phyloP scores from a whole-genome alignment of 2,797 vertebrate species.

The Anabas testudineus region DNA sequence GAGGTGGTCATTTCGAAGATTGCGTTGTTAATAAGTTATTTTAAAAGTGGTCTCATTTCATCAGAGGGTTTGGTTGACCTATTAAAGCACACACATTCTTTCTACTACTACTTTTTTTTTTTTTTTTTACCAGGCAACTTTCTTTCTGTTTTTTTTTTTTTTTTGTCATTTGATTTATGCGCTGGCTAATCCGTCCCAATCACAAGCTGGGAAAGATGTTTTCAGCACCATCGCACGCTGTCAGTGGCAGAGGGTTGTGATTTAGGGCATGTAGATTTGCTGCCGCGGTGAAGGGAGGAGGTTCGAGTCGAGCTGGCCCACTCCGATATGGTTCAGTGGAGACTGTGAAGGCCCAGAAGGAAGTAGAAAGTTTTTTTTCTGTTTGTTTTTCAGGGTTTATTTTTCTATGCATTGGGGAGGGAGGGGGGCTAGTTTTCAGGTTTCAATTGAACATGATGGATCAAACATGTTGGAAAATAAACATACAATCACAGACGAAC shows the following conservation, averaged over 20 bases:
- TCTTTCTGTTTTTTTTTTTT: conserved; percentile 12
- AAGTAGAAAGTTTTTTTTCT: conserved; percentile 59
- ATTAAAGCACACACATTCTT: background rate
- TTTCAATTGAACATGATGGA: conserved; percentile 64
- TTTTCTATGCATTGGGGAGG: conserved; percentile 52
- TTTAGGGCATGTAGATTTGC: conserved; percentile 67
- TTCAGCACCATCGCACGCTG: conserved; percentile 76
- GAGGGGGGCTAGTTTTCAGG: conserved; percentile 35
- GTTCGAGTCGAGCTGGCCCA: conserved; percentile 24
- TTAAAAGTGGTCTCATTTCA: conserved; percentile 32
- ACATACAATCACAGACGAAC: conserved; percentile 59
- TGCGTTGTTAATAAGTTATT: too few relatives aligned
- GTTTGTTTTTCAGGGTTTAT: conserved; percentile 66
- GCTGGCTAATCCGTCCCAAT: conserved; percentile 70
- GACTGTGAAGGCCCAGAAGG: conserved; percentile 53
- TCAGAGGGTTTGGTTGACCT: conserved; percentile 7
- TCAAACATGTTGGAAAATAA: conserved; percentile 77
- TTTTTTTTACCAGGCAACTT: conserved; percentile 20
- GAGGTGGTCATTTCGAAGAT: conserved; percentile 52
- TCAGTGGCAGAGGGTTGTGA: conserved; percentile 63
- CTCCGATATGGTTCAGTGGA: conserved; percentile 66
- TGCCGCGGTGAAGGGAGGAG: conserved; percentile 65
- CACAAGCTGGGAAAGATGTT: conserved; percentile 74
- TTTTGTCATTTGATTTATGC: conserved; percentile 71
- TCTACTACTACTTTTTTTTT: conserved; percentile 18